These are phyloP conservation scores for Eumaeus atala DNA, from an alignment of 1,140 invertebrate species.

Conservation along the genomic window DNA sequence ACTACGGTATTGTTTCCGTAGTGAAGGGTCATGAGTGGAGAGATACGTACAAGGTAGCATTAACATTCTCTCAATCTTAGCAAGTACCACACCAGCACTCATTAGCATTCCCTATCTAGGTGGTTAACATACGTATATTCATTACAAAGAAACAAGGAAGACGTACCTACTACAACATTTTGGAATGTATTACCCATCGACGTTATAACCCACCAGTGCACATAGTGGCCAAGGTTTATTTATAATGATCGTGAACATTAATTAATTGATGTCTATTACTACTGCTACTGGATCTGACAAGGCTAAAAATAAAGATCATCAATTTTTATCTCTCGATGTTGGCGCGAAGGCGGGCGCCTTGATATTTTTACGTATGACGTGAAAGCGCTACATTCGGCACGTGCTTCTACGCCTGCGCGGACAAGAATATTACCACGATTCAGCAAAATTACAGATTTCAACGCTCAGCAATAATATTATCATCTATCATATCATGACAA, in stretches of 20 bases:
- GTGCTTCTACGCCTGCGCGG: slow-evolving; percentile 17
- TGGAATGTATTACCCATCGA: too few relatives aligned
- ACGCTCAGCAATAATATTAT: slow-evolving; percentile 4
- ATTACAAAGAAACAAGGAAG: neutral
- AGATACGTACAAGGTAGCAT: too few relatives aligned
- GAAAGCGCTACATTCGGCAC: slow-evolving; percentile 3
- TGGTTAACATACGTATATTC: neutral
- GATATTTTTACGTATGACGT: slow-evolving; percentile 47
- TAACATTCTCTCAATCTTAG: too few relatives aligned
- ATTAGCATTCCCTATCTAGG: neutral
- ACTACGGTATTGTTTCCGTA: too few relatives aligned
- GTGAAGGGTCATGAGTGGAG: too few relatives aligned
- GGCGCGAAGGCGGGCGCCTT: slow-evolving; percentile 36
- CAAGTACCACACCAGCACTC: too few relatives aligned
- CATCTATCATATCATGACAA: too few relatives aligned
- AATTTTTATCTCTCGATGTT: slow-evolving; percentile 25
- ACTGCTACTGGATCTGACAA: slow-evolving; percentile 1
- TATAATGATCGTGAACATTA: too few relatives aligned
- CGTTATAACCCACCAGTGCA: neutral
- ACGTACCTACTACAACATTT: too few relatives aligned
- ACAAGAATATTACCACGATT: slow-evolving; percentile 7
- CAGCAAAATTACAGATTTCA: slow-evolving; percentile 31
- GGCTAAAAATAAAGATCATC: slow-evolving; percentile 7
- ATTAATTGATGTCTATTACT: neutral
- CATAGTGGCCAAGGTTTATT: neutral